Percentiles rank a stretch among this genome's conserved stretches.
These are phyloP conservation scores for Miltochrista miniata DNA, from an alignment of 2,888 invertebrate species.

Conservation along the genomic window DNA sequence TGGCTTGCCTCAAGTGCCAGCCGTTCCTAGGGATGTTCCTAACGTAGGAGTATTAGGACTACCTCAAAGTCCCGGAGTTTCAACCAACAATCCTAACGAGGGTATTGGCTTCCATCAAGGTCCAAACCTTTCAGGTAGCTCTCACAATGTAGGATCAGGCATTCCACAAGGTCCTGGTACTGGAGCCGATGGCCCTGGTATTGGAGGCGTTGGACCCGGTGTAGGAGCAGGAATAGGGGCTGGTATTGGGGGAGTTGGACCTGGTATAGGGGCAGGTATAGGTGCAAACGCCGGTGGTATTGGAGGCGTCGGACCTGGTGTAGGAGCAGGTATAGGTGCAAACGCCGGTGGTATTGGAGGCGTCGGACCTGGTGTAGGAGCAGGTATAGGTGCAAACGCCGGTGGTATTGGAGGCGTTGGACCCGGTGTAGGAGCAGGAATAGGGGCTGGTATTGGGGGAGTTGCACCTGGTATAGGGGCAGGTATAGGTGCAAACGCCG, in stretches of 20 bases:
- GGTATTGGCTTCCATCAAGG: conserved; percentile 1
- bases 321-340: background rate
- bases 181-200: background rate
- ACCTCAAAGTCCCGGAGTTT: background rate
- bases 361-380: background rate
- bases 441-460: background rate
- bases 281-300: background rate
- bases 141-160: background rate
- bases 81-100: background rate
- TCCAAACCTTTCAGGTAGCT: background rate
- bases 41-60: background rate
- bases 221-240: background rate
- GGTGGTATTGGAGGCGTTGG: background rate
- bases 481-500: background rate
- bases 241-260: background rate
- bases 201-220: background rate
- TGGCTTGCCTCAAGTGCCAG: background rate
- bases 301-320: background rate
- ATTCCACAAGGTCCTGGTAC: background rate
- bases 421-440: background rate
- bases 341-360: background rate
- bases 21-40: background rate
- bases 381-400: background rate
- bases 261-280: background rate
- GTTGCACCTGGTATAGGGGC: background rate